Base-by-base conservation (phyloP, 1,140 invertebrate species). In the Zaprionus lachaisei region DNA sequence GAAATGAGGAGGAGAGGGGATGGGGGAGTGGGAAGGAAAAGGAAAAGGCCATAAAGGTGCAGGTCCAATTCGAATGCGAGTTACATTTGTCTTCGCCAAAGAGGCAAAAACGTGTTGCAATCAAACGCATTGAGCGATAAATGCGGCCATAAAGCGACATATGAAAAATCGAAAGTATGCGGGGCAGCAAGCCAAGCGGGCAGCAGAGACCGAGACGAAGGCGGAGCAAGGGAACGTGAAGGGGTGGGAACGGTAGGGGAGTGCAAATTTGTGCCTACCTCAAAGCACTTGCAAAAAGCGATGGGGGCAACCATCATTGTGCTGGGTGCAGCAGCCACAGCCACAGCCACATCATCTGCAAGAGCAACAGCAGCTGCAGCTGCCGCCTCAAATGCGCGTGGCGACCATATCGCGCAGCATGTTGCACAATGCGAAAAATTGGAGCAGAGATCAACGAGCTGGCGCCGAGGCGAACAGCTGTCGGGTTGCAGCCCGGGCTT, bases 81-180 rank as follows among this genome's bases (percentile, higher is more conserved):
- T 81, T 78, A 86, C 73, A 69, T 55, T 47, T 38, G 55, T 64
- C 65, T 61, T 24, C 20, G 37, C 5, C 57, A 69, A 61, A 38
- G 22, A 24, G 20, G 37, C 65, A 55, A 70, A 67, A 75, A 71
- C 66, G 72, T 74, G 72, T 74, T 74, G 72, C 67, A 75, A 71
- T 64, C 60, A 64, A 58, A 75, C 60, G 72, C 67, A 71, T 51
- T 69, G 61, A 63, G 44, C 60, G 17, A 69, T 69, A 82, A 72
- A 83, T 31, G 72, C 55, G 63, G 26, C 71, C 64, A 65, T 78
- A 70, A 74, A 74, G 34, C 37, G 44, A 71, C 64, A 72, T 77
- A 87, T 87, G 84, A 83, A 81, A 89, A 87, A 87, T 83, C 84
- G 83, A 87, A 83, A 87, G 83, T 86, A 85, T 72, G 67, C 37